Conservation (phyloP, 2,797 vertebrate species). For the Phylloscopus collybita region DNA sequence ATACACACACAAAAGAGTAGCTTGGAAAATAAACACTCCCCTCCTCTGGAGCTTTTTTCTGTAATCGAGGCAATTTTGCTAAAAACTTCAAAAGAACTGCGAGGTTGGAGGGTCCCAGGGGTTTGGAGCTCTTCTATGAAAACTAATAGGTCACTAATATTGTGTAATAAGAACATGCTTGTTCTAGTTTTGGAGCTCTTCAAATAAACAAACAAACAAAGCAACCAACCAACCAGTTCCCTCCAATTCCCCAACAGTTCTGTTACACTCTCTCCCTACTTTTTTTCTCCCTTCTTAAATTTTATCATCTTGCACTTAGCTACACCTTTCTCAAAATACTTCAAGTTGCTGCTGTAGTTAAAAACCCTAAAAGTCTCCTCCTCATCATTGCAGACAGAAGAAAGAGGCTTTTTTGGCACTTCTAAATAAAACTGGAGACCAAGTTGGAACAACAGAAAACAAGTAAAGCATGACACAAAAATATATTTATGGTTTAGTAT, state of each 20-base stretch:
- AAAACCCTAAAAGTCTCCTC: not conserved
- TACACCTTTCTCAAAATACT: constrained; percentile 14
- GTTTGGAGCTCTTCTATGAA: not conserved
- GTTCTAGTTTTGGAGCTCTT: not conserved
- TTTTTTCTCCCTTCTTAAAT: not conserved
- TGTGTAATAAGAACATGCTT: not conserved
- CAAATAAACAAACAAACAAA: not conserved
- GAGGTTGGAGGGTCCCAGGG: not conserved
- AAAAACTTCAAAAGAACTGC: not conserved
- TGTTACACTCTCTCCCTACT: not conserved
- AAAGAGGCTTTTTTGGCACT: constrained; percentile 35
- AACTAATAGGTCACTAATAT: not conserved
- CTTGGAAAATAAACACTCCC: not conserved
- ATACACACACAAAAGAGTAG: fast-evolving
- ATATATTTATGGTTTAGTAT: not conserved
- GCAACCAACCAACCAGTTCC: not conserved
- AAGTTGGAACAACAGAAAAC: not conserved
- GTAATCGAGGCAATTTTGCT: not conserved
- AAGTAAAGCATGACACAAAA: not conserved
- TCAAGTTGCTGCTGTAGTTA: not conserved
- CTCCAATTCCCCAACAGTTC: not conserved
- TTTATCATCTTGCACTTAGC: not conserved
- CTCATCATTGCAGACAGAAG: constrained; percentile 15
- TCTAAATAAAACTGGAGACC: constrained; percentile 1
- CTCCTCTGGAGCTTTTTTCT: not conserved